A percentile compares a stretch with the other conserved stretches of the same genome.
Evolutionary conservation across 2,888 invertebrate species (phyloP).

Genomic region (Chloromyia formosa): DNA sequence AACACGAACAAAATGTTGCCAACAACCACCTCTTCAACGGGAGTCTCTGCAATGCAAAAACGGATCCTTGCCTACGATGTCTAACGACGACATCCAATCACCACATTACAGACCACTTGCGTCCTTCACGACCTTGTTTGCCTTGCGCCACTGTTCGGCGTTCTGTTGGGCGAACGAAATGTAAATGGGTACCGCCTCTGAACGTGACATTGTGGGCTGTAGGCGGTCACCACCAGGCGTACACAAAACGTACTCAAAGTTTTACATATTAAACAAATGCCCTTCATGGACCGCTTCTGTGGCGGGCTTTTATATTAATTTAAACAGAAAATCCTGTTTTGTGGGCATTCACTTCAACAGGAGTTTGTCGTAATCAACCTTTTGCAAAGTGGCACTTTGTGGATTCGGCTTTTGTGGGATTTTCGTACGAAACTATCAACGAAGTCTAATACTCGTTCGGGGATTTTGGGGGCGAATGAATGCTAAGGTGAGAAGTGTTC

Average conservation of each 20-base stretch:
- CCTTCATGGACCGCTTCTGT: background rate
- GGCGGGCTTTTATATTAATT: conserved; percentile 32
- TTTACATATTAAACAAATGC: conserved; percentile 37
- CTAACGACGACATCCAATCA: conserved; percentile 46
- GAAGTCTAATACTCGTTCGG: background rate
- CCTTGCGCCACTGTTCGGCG: conserved; percentile 39
- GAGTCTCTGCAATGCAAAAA: background rate
- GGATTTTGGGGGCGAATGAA: background rate
- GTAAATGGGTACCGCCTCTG: conserved; percentile 49
- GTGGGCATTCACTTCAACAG: conserved; percentile 21
- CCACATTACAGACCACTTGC: conserved; percentile 45
- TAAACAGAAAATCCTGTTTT: conserved; percentile 25
- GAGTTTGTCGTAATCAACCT: conserved; percentile 2
- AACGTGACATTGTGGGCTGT: conserved; percentile 48
- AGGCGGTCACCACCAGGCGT: conserved; percentile 44
- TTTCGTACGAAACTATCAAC: background rate
- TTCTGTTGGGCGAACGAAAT: conserved; percentile 38
- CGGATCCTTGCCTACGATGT: conserved; percentile 19
- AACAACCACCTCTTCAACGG: conserved; percentile 3
- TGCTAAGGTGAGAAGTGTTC: background rate
- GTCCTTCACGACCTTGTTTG: conserved; percentile 40
- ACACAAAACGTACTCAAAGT: conserved; percentile 15
- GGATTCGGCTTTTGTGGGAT: background rate
- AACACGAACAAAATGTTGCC: background rate
- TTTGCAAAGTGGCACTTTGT: conserved; percentile 5